Base-by-base conservation (phyloP, 2,888 invertebrate genomes). In the Odontothrips loti region DNA sequence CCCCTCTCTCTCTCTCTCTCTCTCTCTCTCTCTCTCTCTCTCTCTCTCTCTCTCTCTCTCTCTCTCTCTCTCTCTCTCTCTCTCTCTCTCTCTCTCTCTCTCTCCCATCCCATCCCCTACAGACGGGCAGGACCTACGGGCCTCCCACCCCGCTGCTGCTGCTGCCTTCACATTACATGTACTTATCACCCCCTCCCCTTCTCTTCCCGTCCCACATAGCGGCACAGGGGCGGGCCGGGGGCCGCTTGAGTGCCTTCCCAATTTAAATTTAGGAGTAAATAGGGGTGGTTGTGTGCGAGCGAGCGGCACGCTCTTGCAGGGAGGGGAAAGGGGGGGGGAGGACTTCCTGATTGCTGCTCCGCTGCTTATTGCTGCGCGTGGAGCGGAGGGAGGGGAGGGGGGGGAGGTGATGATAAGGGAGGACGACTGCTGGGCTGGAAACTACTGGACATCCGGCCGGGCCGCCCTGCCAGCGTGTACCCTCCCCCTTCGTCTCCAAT, bases 331-430 rank as follows among this genome's bases (percentile, higher is more conserved):
- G 68, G 27, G 23, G 27, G 68, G 27, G 68, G 27, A 12, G 68
- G 68, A 75, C 68, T 75, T 75, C 68, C 68, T 75, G 68, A 75
- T 58, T 58, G 58, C 58, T 58, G 58, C n/a, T n/a, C n/a, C n/a
- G n/a, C n/a, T n/a, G n/a, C n/a, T n/a, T n/a, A n/a, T n/a, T n/a
- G n/a, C 58, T 20, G 20, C 58, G 58, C 58, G 58, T 75, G 23
- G 27, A 75, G 68, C 8, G 27, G 68, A 75, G 23, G 58, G 6
- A 6, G 58, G 23, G 68, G 23, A 68, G 68, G 23, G 8, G 68
- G 58, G 8, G 68, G 68, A 12, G 68, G 68, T 43, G 34, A 43
- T 43, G 34, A 43, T 43, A 43, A 43, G 34, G 51, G 51, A 51
- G 51, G 51, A 12, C 51, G 48, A 51, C 15, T 6, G 34, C 34